phyloP scores from a whole-genome alignment of 2,797 vertebrate species.

The Enteromius mattozi region DNA sequence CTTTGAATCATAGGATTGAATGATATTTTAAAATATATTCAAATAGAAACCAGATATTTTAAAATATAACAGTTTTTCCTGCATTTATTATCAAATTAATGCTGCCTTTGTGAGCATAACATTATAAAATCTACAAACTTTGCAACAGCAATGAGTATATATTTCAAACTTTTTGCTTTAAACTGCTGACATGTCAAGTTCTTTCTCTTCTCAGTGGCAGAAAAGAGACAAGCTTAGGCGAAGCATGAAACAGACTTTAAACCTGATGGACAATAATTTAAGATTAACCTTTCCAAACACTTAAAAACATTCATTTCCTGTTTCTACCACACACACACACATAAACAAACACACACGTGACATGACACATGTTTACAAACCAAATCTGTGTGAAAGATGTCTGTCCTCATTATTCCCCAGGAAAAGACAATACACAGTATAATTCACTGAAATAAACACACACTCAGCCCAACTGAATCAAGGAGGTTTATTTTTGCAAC shows the following conservation, averaged over 20 bases:
- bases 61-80: neutral
- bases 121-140: neutral
- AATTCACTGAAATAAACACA: conserved; percentile 11
- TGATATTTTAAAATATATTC: no score
- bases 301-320: conserved; percentile 3
- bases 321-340: neutral
- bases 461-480: neutral
- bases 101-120: neutral
- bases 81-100: neutral
- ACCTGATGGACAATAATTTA: neutral
- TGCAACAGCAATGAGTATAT: neutral
- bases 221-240: neutral
- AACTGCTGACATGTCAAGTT: neutral
- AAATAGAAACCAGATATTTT: neutral
- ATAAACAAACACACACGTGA: neutral
- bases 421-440: neutral
- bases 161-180: neutral
- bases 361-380: conserved; percentile 17
- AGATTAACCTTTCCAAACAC: neutral
- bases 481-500: neutral
- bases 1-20: neutral
- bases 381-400: neutral
- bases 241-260: neutral
- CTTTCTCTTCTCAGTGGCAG: neutral
- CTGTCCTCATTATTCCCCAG: neutral